Evolutionary conservation across 2,797 vertebrate genomes (phyloP), one percentile per base, ranked within the genome.

Genomic region (Acrossocheilus fasciatus): DNA sequence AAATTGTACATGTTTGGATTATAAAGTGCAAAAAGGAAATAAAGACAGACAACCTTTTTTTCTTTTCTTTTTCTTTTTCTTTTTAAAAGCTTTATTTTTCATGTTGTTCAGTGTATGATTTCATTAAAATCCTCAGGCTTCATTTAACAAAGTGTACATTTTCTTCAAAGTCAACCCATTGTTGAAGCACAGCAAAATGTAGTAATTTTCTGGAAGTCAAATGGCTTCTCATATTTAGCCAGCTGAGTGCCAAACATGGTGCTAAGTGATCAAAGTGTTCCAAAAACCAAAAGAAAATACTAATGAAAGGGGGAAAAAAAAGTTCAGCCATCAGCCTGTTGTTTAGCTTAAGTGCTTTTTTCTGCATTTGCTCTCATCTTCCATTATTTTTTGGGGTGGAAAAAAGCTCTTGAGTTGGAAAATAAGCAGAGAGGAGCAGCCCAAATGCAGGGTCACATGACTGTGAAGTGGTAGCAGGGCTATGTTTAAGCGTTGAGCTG

Each of bases 401-500:
- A 74, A 81, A 77, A 77, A 87, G 79, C 87, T 74, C 70, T 88
- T 6, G 57, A 85, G 75, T 76, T 41, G 41, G 41, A 1, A 41
- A 41, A 41, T 41, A 77, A 64, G 64, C 54, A 68, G 59, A 50
- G 52, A 47, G 23, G 62, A 80, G 20, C 76, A 62, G 4, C 59
- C 72, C 23, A 84, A 84, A 88, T 74, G 30, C 30, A 45, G 20
- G 41, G 14, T 54, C 69, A 82, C 64, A 6, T 84, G 73, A 86
- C 75, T 81, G n/a, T 74, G 79, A 84, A 89, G 84, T 80, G 23
- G 68, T 47, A 45, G 70, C 20, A 88, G 26, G 76, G 50, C 36
- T 34, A 10, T 72, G 39, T 82, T 85, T 87, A 87, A 87, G 68
- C 43, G 66, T 88, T 88, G 69, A 81, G 47, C 84, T 81, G 68